phyloP scores from a whole-genome alignment of 1,140 invertebrate species.

The Pachypeltis micranthus region DNA sequence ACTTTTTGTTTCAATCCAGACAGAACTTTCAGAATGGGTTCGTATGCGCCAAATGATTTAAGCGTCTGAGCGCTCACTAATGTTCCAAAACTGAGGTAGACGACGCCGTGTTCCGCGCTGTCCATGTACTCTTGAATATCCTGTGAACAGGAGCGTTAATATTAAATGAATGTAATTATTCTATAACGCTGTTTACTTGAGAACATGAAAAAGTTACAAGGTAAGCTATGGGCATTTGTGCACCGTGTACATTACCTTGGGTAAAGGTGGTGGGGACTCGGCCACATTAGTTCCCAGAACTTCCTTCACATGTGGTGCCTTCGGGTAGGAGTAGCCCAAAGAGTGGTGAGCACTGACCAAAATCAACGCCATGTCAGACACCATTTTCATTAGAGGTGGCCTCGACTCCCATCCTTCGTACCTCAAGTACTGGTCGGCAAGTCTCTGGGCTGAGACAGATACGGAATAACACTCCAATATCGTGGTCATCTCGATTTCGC shows the following conservation, averaged over 20 bases:
- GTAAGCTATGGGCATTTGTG: not conserved
- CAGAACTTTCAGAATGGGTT: not conserved
- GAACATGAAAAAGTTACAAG: no score
- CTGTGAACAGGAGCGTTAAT: no score
- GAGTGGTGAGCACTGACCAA: slow-evolving; percentile 33
- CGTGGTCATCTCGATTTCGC: not conserved
- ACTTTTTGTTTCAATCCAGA: not conserved
- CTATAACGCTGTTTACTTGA: no score
- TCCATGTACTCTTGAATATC: slow-evolving; percentile 44
- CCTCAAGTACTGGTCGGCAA: slow-evolving; percentile 20
- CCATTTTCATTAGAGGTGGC: slow-evolving; percentile 22
- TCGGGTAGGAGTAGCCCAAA: slow-evolving; percentile 26
- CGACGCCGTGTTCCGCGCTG: slow-evolving; percentile 39
- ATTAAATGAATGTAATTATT: no score
- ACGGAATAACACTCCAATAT: not conserved
- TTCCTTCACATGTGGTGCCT: slow-evolving; percentile 30
- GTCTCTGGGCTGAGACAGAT: not conserved
- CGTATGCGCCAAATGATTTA: slow-evolving; percentile 41
- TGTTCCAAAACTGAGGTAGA: slow-evolving; percentile 48
- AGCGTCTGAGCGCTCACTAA: slow-evolving; percentile 45
- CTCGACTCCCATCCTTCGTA: slow-evolving; percentile 23
- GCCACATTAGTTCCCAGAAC: slow-evolving; percentile 30
- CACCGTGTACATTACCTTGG: not conserved
- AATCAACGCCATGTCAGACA: slow-evolving; percentile 21
- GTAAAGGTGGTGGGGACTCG: slow-evolving; percentile 13